Base-by-base conservation (phyloP, 2,797 vertebrate species). In the Helarctos malayanus region DNA sequence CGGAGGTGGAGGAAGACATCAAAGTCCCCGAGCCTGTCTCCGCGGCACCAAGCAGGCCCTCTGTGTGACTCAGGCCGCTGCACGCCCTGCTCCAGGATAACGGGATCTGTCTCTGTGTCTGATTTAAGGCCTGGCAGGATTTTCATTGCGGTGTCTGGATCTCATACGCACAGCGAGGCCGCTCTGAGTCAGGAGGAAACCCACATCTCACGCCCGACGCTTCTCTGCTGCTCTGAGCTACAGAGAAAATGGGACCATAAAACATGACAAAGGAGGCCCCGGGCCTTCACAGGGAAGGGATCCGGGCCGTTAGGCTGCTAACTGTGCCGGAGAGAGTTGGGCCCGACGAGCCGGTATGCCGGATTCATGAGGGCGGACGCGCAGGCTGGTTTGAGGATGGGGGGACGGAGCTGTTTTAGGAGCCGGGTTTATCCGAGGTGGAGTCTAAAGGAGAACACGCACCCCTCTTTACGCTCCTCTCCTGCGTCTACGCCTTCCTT, bases 131-230 rank as follows among this genome's bases (percentile, higher is more conserved):
- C 95, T 57, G 32, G 57, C 61, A 14, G 52, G 68, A 7, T 80
- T 91, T 93, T 91, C 96, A 89, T 11, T n/a, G 68, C 68, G 19
- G 69, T 0, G 0, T 5, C 63, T 0, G 19, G 0, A 3, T 18
- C 73, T 76, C 52, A 15, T 10, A 0, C 0, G 3, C 18, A 0
- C 0, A 0, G 2, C 0, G 0, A 25, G 61, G 82, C 21, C 11
- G 52, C 71, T 54, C 6, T 0, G 76, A 91, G 41, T 23, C 68
- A 0, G 73, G 47, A 12, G 0, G 8, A 63, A 32, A 18, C 27
- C 23, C 47, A 2, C 57, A 18, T 35, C 81, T 2, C 23, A 0
- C 84, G 89, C 15, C 80, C 59, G 9, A 11, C 0, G n/a, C 59
- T 49, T 49, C 92, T 49, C 52, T 29, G 81, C 19, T 7, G 56